A percentile compares a stretch with the other conserved stretches of the same genome.
Evolutionary conservation across 2,888 invertebrate species (phyloP).

Genomic region (Malacosoma neustria): DNA sequence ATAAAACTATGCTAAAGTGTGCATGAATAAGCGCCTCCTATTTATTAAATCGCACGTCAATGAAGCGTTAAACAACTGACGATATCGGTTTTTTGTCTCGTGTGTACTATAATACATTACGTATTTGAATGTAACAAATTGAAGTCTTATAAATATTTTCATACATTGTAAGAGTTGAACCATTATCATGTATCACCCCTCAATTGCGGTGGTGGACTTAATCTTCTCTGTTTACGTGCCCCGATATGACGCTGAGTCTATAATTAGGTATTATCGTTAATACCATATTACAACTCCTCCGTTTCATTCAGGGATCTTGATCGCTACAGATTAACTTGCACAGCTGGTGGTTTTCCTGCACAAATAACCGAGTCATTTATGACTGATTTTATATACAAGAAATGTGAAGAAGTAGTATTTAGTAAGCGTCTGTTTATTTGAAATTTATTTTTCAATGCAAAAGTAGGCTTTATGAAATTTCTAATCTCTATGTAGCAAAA

Average conservation of each 20-base stretch:
- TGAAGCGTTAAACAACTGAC: conserved; percentile 23
- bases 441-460: too few species aligned
- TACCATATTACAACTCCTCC: conserved; percentile 33
- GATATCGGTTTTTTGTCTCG: conserved; percentile 21
- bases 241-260: conserved; percentile 38
- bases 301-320: conserved; percentile 5
- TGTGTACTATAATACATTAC: conserved; percentile 8
- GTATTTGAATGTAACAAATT: background rate
- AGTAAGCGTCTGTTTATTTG: too few species aligned
- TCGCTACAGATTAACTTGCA: background rate
- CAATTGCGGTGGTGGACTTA: conserved; percentile 32
- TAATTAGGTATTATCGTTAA: conserved; percentile 63
- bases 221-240: conserved; percentile 42
- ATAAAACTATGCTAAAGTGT: background rate
- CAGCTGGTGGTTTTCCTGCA: background rate
- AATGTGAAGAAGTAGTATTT: too few species aligned
- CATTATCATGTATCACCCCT: conserved; percentile 11
- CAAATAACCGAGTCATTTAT: too few species aligned
- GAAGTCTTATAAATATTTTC: background rate
- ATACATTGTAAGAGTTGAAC: background rate
- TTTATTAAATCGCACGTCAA: conserved; percentile 11
- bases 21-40: background rate
- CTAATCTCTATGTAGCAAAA: too few species aligned
- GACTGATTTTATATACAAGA: too few species aligned
- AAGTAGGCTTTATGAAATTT: too few species aligned